Evolutionary conservation across 2,888 invertebrate species (phyloP).

Genomic region (Neoitamus cyanurus): DNA sequence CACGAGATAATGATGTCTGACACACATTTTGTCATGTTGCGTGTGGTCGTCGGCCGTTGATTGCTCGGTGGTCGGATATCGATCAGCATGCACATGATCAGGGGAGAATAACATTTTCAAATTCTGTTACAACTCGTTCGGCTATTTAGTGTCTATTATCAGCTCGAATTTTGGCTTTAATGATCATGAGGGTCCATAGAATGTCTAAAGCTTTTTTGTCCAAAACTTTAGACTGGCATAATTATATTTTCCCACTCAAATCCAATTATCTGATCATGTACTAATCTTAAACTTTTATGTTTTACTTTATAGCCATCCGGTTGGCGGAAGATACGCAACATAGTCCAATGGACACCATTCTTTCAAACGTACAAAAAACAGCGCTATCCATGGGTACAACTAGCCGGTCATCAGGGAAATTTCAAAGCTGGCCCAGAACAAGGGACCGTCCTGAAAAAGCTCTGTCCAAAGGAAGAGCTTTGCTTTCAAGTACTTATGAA

Average conservation of each 20-base stretch:
- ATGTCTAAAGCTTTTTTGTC: too few relatives aligned
- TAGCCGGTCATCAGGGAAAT: slow-evolving; percentile 95
- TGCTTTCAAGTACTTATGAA: slow-evolving; percentile 88
- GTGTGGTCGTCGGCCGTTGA: slow-evolving; percentile 13
- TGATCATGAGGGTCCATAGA: too few relatives aligned
- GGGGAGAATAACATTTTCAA: background rate
- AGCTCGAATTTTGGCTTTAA: too few relatives aligned
- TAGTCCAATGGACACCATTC: slow-evolving; percentile 97
- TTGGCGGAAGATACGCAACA: slow-evolving; percentile 93
- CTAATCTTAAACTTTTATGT: slow-evolving; percentile 38
- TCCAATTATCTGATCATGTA: background rate
- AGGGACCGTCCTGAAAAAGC: slow-evolving; percentile 93
- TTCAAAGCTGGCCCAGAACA: slow-evolving; percentile 93
- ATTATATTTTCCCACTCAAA: too few relatives aligned
- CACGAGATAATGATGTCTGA: slow-evolving; percentile 12
- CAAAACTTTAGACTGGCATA: too few relatives aligned
- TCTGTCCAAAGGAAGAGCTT: slow-evolving; percentile 87
- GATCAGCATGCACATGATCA: background rate
- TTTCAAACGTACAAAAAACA: slow-evolving; percentile 97
- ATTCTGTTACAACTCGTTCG: background rate
- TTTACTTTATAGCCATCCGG: slow-evolving; percentile 82
- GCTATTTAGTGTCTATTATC: too few relatives aligned
- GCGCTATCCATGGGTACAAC: slow-evolving; percentile 95
- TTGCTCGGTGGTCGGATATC: background rate
- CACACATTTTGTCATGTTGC: slow-evolving; percentile 17